Evolutionary conservation across 1,140 invertebrate genomes (phyloP).

Genomic region (Bilobella aurantiaca): DNA sequence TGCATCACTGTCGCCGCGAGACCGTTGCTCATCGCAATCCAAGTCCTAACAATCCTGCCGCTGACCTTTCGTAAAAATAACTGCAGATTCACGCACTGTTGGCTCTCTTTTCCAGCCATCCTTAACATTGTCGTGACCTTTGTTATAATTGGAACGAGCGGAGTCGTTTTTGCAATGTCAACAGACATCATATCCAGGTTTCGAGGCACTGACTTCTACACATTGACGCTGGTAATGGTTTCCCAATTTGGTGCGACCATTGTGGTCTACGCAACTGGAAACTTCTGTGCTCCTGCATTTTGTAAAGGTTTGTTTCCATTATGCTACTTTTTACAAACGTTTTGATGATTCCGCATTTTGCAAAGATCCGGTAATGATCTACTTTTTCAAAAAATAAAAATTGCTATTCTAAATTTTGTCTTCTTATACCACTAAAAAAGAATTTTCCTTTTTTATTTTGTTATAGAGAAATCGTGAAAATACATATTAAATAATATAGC

Average conservation of each 20-base stretch:
- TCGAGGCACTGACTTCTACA: neutral
- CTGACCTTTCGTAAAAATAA: neutral
- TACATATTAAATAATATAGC: no score
- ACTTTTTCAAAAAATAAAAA: no score
- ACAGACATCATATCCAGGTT: neutral
- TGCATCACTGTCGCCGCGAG: neutral
- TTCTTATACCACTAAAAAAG: no score
- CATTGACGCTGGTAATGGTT: neutral
- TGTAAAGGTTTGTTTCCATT: no score
- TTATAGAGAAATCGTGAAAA: no score
- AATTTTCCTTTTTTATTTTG: no score
- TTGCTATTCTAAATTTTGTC: no score
- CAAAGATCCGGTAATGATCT: no score
- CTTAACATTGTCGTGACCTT: neutral
- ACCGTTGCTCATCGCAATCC: neutral
- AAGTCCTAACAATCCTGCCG: neutral
- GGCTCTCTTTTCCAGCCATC: neutral
- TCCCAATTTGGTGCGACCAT: neutral
- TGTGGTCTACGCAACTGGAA: neutral
- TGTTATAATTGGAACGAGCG: neutral
- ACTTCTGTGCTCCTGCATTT: neutral
- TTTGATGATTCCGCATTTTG: no score
- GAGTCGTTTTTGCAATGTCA: neutral
- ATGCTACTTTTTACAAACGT: no score
- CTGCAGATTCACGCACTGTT: neutral